Evolutionary conservation across 1,140 invertebrate species (phyloP).

Genomic region (Pissodes strobi): DNA sequence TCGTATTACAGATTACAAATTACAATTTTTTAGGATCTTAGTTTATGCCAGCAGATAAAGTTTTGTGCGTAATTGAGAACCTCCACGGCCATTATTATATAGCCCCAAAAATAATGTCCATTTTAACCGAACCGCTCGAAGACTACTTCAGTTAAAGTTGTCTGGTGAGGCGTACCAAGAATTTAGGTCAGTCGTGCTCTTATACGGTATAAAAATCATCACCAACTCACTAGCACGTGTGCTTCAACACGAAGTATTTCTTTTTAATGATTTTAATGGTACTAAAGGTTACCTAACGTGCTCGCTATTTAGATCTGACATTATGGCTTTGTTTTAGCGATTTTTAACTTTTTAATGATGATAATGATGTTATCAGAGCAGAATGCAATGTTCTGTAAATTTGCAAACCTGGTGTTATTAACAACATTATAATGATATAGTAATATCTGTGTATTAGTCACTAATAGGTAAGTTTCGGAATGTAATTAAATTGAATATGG

Average conservation of each 20-base stretch:
- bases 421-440: no score
- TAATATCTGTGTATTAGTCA: no score
- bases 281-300: conserved; percentile 14
- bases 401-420: no score
- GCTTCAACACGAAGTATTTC: conserved; percentile 18
- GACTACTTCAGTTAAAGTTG: conserved; percentile 20
- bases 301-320: background rate
- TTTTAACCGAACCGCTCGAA: background rate
- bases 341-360: background rate
- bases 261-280: conserved; percentile 1
- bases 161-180: conserved; percentile 25
- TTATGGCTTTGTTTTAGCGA: conserved; percentile 1
- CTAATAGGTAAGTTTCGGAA: no score
- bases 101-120: conserved; percentile 6
- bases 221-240: conserved; percentile 18
- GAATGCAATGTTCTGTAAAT: background rate
- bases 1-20: no score
- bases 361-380: background rate
- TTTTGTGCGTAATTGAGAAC: no score
- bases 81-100: no score
- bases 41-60: no score
- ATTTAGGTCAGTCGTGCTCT: conserved; percentile 30
- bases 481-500: no score
- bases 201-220: conserved; percentile 30
- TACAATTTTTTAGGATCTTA: no score